These are phyloP conservation scores for Drosophila kanekoi DNA, from an alignment of 2,888 invertebrate genomes.

Conservation along the genomic window DNA sequence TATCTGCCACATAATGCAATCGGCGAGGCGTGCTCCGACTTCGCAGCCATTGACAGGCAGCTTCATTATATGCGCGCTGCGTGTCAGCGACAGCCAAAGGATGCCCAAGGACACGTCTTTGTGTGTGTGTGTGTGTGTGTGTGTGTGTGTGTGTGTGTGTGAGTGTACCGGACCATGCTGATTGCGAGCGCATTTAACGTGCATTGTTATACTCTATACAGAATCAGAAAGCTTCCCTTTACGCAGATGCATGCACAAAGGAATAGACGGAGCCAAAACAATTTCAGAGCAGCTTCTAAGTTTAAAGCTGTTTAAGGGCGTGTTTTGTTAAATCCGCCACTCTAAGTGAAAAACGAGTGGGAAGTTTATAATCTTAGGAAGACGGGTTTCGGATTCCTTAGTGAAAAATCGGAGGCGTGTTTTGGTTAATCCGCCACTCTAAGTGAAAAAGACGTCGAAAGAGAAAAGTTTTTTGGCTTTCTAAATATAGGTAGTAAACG, in stretches of 20 bases:
- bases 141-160: not conserved
- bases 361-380: too few species aligned
- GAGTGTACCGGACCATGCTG: conserved; percentile 14
- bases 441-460: too few species aligned
- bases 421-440: too few species aligned
- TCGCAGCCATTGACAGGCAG: conserved; percentile 36
- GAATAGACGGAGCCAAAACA: too few species aligned
- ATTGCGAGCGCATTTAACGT: conserved; percentile 44
- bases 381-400: too few species aligned
- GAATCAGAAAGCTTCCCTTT: not conserved
- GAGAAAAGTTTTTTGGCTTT: too few species aligned
- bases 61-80: conserved; percentile 44
- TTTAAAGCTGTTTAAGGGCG: too few species aligned
- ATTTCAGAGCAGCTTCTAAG: too few species aligned
- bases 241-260: not conserved
- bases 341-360: too few species aligned
- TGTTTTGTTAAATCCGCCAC: not conserved
- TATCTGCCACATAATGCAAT: conserved; percentile 66
- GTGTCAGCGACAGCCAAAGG: conserved; percentile 37
- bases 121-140: not conserved
- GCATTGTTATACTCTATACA: conserved; percentile 35
- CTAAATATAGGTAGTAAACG: too few species aligned
- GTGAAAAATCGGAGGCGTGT: too few species aligned
- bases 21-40: conserved; percentile 40
- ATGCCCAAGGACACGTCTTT: conserved; percentile 36